Evolutionary conservation across 2,113 vertebrate genomes (phyloP).

Genomic region (Scomber colias): DNA sequence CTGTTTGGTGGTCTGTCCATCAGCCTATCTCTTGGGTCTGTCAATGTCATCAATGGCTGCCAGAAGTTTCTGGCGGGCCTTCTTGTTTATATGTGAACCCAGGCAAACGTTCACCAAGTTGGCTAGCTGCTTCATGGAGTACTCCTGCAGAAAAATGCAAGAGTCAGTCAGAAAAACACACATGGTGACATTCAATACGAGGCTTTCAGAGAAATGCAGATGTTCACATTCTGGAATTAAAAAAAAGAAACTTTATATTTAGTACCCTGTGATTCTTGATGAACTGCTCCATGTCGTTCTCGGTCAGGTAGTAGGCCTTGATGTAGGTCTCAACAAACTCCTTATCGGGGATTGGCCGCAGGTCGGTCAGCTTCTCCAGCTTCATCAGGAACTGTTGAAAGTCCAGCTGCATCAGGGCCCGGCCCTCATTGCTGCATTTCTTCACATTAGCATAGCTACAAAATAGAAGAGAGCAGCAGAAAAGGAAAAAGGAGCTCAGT

Average conservation of each 20-base stretch:
- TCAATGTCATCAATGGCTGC: conserved; percentile 97
- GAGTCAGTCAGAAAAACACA: neutral
- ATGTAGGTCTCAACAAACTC: conserved; percentile 99
- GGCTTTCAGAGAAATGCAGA: neutral
- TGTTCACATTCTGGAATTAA: neutral
- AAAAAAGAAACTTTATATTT: neutral
- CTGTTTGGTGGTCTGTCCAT: neutral
- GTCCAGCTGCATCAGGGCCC: conserved; percentile 98
- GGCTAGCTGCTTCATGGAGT: conserved; percentile 97
- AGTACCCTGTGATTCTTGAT: conserved; percentile 97
- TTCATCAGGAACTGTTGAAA: conserved; percentile 99
- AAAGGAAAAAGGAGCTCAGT: neutral
- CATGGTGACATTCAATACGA: neutral
- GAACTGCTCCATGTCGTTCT: conserved; percentile 98
- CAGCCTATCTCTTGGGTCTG: conserved; percentile 94
- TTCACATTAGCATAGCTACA: conserved; percentile 96
- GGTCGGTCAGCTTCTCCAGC: conserved; percentile 97
- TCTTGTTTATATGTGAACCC: conserved; percentile 99
- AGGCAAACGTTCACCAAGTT: conserved; percentile 98
- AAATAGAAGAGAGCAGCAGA: conserved; percentile 23
- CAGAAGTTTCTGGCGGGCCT: conserved; percentile 96
- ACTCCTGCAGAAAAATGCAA: conserved; percentile 86
- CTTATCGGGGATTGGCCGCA: conserved; percentile 97
- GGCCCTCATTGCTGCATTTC: conserved; percentile 98
- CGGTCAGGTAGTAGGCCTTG: conserved; percentile 98